A percentile compares a stretch with the other conserved stretches of the same genome.
phyloP scores from a whole-genome alignment of 2,888 invertebrate genomes.

The Netelia fuscicornis region DNA sequence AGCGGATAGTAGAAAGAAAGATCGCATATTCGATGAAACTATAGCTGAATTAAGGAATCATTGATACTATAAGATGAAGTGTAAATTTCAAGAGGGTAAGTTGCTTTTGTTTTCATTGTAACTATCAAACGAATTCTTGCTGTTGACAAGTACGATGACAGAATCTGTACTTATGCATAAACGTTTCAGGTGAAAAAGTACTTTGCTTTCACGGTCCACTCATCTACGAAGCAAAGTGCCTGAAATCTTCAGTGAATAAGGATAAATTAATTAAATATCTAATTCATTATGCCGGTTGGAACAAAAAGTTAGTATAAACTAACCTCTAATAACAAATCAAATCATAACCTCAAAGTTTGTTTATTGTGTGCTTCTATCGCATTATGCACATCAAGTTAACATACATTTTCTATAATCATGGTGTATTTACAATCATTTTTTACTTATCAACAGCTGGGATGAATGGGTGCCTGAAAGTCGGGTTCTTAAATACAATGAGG shows the following conservation, averaged over 20 bases:
- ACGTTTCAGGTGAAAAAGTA: conserved; percentile 91
- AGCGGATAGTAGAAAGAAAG: neutral
- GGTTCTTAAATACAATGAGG: conserved; percentile 88
- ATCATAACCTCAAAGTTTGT: conserved; percentile 37
- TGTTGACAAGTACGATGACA: neutral
- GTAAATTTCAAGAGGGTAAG: conserved; percentile 64
- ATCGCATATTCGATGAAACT: neutral
- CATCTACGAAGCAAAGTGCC: conserved; percentile 98
- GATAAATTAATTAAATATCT: conserved; percentile 96
- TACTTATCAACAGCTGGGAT: conserved; percentile 84
- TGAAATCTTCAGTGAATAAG: conserved; percentile 92
- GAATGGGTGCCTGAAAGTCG: conserved; percentile 88
- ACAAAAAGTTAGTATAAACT: conserved; percentile 92
- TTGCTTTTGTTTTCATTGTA: neutral
- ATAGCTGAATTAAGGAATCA: neutral
- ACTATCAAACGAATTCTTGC: neutral
- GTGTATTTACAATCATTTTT: too few species aligned
- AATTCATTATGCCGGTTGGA: conserved; percentile 99
- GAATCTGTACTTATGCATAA: neutral
- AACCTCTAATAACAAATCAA: conserved; percentile 7
- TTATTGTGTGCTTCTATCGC: neutral
- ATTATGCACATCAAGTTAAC: too few species aligned
- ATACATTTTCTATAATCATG: too few species aligned
- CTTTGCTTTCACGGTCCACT: conserved; percentile 98
- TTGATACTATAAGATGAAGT: conserved; percentile 47